phyloP scores from a whole-genome alignment of 1,140 invertebrate species.

The Cotesia chilonis region DNA sequence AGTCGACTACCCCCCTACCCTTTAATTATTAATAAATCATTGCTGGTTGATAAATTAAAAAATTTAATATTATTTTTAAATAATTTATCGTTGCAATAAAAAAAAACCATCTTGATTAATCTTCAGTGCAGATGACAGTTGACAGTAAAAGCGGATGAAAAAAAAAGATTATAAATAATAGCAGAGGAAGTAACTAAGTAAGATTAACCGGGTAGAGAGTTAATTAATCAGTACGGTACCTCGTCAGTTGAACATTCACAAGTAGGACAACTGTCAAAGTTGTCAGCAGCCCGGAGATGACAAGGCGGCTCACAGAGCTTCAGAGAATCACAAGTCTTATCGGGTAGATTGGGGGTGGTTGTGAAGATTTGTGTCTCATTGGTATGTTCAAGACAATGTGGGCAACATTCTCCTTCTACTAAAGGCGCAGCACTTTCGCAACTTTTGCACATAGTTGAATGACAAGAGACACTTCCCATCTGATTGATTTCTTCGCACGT shows the following conservation, averaged over 20 bases:
- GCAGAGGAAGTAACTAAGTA: not conserved
- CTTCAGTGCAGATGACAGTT: no score
- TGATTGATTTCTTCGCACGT: constrained; percentile 46
- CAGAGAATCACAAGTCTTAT: constrained; percentile 37
- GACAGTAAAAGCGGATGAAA: no score
- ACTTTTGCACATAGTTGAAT: constrained; percentile 56
- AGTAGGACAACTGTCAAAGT: constrained; percentile 46
- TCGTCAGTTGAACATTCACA: constrained; percentile 46
- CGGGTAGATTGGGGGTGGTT: constrained; percentile 19
- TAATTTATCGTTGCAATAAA: no score
- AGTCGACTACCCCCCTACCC: no score
- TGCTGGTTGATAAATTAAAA: no score
- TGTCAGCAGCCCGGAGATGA: constrained; percentile 44
- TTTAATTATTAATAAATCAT: no score
- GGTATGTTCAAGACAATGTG: constrained; percentile 46
- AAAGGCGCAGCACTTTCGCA: constrained; percentile 51
- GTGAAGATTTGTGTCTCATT: constrained; percentile 36
- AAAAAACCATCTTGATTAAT: no score
- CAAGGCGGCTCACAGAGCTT: constrained; percentile 49
- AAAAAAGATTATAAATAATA: no score
- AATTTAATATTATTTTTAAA: no score
- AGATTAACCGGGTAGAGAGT: not conserved
- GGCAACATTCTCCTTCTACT: constrained; percentile 56
- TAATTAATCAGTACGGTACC: constrained; percentile 4
- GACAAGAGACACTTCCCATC: constrained; percentile 49